A percentile compares a stretch with the other conserved stretches of the same genome.
phyloP scores from a whole-genome alignment of 2,888 invertebrate species.

The Apamea monoglypha region DNA sequence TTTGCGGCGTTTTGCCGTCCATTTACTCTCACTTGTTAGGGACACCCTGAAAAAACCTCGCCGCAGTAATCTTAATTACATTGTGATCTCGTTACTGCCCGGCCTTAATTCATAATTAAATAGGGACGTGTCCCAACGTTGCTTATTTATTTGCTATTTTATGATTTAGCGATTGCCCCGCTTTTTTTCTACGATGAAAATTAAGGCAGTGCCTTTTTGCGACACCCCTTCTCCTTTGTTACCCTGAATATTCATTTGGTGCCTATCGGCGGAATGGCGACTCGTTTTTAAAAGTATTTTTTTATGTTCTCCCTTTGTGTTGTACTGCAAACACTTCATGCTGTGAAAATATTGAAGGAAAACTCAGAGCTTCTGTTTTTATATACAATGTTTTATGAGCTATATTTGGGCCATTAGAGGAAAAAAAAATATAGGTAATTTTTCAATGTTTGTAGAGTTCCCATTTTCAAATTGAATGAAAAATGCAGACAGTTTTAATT shows the following conservation, averaged over 20 bases:
- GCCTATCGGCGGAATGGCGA: conserved; percentile 86
- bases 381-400: conserved; percentile 63
- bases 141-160: conserved; percentile 89
- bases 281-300: conserved; percentile 85
- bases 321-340: conserved; percentile 78
- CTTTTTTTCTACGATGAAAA: conserved; percentile 79
- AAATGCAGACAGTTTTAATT: conserved; percentile 18
- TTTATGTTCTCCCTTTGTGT: conserved; percentile 81
- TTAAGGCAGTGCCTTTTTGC: conserved; percentile 81
- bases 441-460: conserved; percentile 16
- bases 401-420: conserved; percentile 47
- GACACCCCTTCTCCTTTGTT: conserved; percentile 86
- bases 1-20: conserved; percentile 79
- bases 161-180: conserved; percentile 84
- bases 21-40: conserved; percentile 84
- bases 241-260: conserved; percentile 88
- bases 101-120: conserved; percentile 90
- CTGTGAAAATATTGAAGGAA: conserved; percentile 80
- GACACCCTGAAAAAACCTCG: conserved; percentile 83
- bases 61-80: conserved; percentile 90
- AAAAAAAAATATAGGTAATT: conserved; percentile 31
- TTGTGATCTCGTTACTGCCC: conserved; percentile 89
- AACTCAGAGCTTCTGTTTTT: conserved; percentile 72
- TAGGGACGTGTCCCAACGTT: conserved; percentile 85
- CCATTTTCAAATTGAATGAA: conserved; percentile 12